Evolutionary conservation across 2,113 vertebrate genomes (phyloP).

Genomic region (Thamnophis sirtalis): DNA sequence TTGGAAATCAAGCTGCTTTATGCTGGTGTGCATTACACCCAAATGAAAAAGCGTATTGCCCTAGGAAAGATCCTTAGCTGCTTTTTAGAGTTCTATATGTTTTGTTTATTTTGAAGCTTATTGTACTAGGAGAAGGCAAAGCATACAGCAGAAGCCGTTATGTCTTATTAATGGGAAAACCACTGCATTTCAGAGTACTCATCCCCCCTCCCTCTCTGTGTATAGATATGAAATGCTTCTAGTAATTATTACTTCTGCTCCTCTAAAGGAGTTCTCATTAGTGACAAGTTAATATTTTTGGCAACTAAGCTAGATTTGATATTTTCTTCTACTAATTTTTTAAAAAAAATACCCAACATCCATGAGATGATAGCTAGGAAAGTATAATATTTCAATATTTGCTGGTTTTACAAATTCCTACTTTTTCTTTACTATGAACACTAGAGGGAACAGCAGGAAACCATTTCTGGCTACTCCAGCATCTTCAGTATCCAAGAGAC

Average conservation of each 20-base stretch:
- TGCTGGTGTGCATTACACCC: not conserved
- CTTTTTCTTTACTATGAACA: conserved; percentile 29
- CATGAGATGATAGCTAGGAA: conserved; percentile 48
- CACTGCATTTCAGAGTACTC: conserved; percentile 35
- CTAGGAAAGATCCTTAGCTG: not conserved
- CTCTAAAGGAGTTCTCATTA: conserved; percentile 7
- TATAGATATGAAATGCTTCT: not conserved
- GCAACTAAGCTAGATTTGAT: not conserved
- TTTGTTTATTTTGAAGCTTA: not conserved
- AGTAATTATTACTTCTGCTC: conserved; percentile 46
- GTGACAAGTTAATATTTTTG: not conserved
- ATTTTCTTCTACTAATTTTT: conserved; percentile 18
- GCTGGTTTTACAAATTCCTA: conserved; percentile 44
- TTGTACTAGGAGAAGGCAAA: not conserved
- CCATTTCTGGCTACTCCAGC: not conserved
- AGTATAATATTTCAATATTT: conserved; percentile 51
- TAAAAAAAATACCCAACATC: conserved; percentile 5
- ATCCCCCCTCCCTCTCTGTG: not conserved
- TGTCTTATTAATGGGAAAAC: not conserved
- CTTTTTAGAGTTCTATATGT: not conserved
- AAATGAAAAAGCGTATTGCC: not conserved
- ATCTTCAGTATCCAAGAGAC: not conserved
- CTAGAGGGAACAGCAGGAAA: conserved; percentile 26
- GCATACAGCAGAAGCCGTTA: not conserved
- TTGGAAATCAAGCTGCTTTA: not conserved